A percentile compares a stretch with the other conserved stretches of the same genome.
Conservation (phyloP, 2,113 vertebrate species). For the Serinus canaria region DNA sequence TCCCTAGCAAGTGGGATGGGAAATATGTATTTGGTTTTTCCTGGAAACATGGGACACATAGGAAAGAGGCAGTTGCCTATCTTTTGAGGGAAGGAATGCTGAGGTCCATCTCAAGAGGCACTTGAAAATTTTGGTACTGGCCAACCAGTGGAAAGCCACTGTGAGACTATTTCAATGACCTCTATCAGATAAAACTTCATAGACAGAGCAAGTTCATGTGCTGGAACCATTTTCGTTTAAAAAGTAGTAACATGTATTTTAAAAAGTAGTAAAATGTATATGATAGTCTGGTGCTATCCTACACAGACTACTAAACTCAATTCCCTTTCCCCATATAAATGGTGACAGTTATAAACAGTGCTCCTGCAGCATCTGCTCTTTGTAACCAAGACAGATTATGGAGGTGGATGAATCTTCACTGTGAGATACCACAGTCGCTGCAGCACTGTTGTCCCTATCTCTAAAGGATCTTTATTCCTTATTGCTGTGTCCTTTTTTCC, state of each 20-base stretch:
- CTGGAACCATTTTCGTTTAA: neutral
- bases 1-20: neutral
- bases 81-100: neutral
- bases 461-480: neutral
- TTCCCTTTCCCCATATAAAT: neutral
- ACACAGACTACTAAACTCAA: neutral
- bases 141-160: neutral
- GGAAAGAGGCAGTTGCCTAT: neutral
- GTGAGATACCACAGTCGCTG: neutral
- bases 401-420: neutral
- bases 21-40: neutral
- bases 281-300: neutral
- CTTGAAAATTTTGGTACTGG: neutral
- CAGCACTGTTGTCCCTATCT: neutral
- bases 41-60: neutral
- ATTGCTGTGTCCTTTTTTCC: neutral
- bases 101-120: neutral
- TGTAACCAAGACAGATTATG: neutral
- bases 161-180: neutral
- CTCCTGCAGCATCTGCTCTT: neutral
- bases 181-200: neutral
- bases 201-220: accelerated
- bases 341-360: neutral
- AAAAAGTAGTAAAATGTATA: neutral
- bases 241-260: neutral